A percentile compares a stretch with the other conserved stretches of the same genome.
Evolutionary conservation across 2,888 invertebrate genomes (phyloP).

Genomic region (Mythimna albipuncta): DNA sequence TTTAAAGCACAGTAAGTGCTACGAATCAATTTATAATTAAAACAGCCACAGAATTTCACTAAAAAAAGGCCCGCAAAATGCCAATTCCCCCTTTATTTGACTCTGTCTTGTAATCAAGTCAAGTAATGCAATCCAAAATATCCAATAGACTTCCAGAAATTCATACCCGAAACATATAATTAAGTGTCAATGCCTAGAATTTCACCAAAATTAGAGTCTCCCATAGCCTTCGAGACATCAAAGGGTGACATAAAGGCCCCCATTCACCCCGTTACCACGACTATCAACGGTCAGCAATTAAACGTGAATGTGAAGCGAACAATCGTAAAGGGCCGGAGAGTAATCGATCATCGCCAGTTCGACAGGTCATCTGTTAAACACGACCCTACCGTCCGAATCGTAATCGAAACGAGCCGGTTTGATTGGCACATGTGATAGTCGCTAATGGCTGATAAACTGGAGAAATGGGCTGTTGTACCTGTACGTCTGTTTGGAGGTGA

Average conservation of each 20-base stretch:
- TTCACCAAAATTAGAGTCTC: not conserved
- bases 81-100: too few relatives aligned
- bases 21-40: too few relatives aligned
- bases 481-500: not conserved
- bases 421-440: conserved; percentile 61
- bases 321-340: conserved; percentile 59
- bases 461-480: conserved; percentile 26
- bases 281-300: conserved; percentile 63
- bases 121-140: too few relatives aligned
- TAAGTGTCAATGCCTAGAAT: not conserved
- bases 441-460: conserved; percentile 54
- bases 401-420: conserved; percentile 60
- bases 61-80: too few relatives aligned
- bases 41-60: too few relatives aligned
- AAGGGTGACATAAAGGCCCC: not conserved
- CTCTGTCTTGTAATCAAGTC: too few relatives aligned
- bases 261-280: conserved; percentile 16
- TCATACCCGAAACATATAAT: not conserved
- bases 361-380: conserved; percentile 66
- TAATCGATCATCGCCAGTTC: conserved; percentile 61
- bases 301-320: conserved; percentile 63
- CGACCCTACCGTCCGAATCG: conserved; percentile 54
- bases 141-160: not conserved
- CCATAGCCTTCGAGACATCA: not conserved
- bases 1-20: too few relatives aligned